Evolutionary conservation across 2,797 vertebrate species (phyloP), one percentile per base, ranked within the genome.

Genomic region (Ctenochaetus hawaiiensis): DNA sequence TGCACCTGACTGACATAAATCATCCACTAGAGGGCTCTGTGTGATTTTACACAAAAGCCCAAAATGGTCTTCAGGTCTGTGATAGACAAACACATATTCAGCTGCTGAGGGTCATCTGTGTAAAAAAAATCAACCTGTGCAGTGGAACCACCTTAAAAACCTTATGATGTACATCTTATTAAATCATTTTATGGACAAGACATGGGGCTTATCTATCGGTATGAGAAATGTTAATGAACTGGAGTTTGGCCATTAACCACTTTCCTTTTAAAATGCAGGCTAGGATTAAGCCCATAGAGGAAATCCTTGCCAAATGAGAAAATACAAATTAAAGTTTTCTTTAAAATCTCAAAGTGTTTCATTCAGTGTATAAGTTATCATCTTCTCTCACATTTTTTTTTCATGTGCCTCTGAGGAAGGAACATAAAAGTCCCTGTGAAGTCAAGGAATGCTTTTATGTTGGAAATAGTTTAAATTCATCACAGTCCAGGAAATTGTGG

Each of bases 381-480:
- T 30, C 11, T 63, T 53, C 60, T 48, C 20, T 20, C 16, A 34
- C 1, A n/a, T 47, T 47, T 49, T 56, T 56, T n/a, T 30, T 68
- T 37, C 37, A 37, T 20, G 20, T 67, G 59, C 56, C 78, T 80
- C 52, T 39, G 41, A 80, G 60, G 72, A 67, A 23, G 20, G 5
- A 47, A 83, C 34, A 81, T 86, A 64, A 90, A 85, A 85, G 78
- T 30, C 22, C 34, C 30, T 83, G 64, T 83, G 75, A 84, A 75
- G 53, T 78, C 73, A 67, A 71, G 48, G 37, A 67, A 48, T 2
- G 17, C 72, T 74, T 77, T 77, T 10, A 65, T 70, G 26, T 52
- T 9, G 8, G 41, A 67, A 75, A 53, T 30, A 2, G 18, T 43
- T 74, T 80, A 23, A 44, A 77, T 51, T 72, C 23, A 65, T 37